A percentile compares a stretch with the other conserved stretches of the same genome.
Conservation (phyloP, 2,888 invertebrate species). For the Chalcis sispes region DNA sequence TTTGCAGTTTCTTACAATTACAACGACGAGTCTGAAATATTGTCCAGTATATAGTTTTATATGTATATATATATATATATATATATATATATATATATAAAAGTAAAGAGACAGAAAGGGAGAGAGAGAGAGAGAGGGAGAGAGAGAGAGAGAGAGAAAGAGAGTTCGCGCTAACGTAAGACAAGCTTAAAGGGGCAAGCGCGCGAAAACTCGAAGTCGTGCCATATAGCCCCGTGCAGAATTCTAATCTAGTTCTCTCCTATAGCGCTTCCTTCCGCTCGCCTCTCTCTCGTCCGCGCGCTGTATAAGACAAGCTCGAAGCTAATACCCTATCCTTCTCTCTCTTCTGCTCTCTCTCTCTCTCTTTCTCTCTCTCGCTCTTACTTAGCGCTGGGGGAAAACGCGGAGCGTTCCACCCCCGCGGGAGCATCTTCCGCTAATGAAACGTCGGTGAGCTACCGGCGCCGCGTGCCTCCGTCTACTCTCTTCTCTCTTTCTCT, state of each 20-base stretch:
- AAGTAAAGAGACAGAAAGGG: conserved; percentile 10
- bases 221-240: conserved; percentile 57
- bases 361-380: conserved; percentile 17
- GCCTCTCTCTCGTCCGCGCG: conserved; percentile 59
- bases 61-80: too few species aligned
- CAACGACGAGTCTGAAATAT: conserved; percentile 24
- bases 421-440: conserved; percentile 75
- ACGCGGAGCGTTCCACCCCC: conserved; percentile 63
- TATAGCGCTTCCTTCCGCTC: conserved; percentile 61
- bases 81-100: conserved; percentile 15
- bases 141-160: conserved; percentile 44
- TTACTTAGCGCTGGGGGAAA: too few species aligned
- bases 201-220: conserved; percentile 46
- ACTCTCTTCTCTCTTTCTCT: conserved; percentile 60
- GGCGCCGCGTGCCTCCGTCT: conserved; percentile 72
- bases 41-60: conserved; percentile 26
- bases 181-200: conserved; percentile 30
- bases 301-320: conserved; percentile 35
- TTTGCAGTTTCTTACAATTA: conserved; percentile 46
- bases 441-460: conserved; percentile 76
- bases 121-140: conserved; percentile 39
- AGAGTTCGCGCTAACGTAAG: too few species aligned
- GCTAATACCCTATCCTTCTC: conserved; percentile 27
- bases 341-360: too few species aligned
- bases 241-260: conserved; percentile 72